Percentiles rank a stretch among this genome's conserved stretches.
Conservation (phyloP, 2,888 invertebrate genomes). For the Altica lythri region DNA sequence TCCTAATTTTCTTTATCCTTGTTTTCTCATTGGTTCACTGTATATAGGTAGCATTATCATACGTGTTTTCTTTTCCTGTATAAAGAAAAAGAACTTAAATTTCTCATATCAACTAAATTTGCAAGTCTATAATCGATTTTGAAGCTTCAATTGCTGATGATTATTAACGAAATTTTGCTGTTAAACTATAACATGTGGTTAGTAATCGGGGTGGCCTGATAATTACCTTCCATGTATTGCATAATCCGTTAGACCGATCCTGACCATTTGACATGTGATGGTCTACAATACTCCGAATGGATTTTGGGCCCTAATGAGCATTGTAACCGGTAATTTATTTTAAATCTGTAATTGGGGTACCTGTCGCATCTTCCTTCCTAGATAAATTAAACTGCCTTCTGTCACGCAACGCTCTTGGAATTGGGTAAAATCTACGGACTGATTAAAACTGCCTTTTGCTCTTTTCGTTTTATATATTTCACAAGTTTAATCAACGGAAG, state of each 20-base stretch:
- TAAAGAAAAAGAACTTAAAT: not conserved
- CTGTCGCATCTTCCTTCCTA: slow-evolving; percentile 36
- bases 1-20: no score
- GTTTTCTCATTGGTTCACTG: no score
- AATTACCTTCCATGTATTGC: not conserved
- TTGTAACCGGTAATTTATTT: slow-evolving; percentile 36
- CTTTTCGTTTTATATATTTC: slow-evolving; percentile 11
- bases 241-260: not conserved
- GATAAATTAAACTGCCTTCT: slow-evolving; percentile 34
- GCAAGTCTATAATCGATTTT: not conserved
- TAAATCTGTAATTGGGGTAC: slow-evolving; percentile 39
- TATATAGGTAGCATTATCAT: not conserved
- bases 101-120: not conserved
- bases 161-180: no score
- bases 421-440: slow-evolving; percentile 27
- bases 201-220: not conserved
- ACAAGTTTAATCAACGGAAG: slow-evolving; percentile 11
- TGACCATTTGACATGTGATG: not conserved
- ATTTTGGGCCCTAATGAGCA: slow-evolving; percentile 36
- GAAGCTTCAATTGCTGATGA: not conserved
- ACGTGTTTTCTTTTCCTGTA: not conserved
- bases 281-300: slow-evolving; percentile 18
- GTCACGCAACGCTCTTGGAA: slow-evolving; percentile 34
- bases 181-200: no score
- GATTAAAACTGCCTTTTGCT: slow-evolving; percentile 19